Percentiles rank a stretch among this genome's conserved stretches.
phyloP scores from a whole-genome alignment of 2,888 invertebrate genomes.

The Perdita meconis region DNA sequence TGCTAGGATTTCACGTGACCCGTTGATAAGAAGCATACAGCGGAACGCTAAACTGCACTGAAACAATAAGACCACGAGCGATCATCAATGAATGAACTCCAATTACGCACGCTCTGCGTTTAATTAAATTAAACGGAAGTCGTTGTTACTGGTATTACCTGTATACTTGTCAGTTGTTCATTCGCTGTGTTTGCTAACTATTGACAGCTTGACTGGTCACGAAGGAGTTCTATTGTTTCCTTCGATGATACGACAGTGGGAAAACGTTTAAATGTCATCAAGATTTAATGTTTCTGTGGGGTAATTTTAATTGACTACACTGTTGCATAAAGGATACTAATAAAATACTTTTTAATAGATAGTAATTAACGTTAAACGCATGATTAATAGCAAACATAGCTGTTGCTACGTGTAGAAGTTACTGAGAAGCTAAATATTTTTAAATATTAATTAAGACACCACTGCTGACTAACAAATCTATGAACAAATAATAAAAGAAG shows the following conservation, averaged over 20 bases:
- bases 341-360: no score
- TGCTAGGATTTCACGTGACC: conserved; percentile 38
- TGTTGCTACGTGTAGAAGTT: no score
- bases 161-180: conserved; percentile 16
- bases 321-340: background rate
- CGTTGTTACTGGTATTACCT: conserved; percentile 30
- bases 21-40: conserved; percentile 16
- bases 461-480: no score
- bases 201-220: background rate
- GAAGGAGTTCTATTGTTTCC: background rate
- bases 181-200: conserved; percentile 10
- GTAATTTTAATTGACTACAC: background rate
- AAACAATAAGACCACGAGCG: conserved; percentile 33
- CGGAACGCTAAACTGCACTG: conserved; percentile 30
- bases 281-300: background rate
- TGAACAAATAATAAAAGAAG: no score
- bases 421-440: no score
- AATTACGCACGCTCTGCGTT: conserved; percentile 39
- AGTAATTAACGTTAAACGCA: no score
- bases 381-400: no score
- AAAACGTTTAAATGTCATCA: background rate
- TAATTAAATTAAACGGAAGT: conserved; percentile 59
- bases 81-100: conserved; percentile 46
- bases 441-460: background rate
- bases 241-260: background rate